A percentile compares a stretch with the other conserved stretches of the same genome.
Evolutionary conservation across 1,140 invertebrate species (phyloP).

Genomic region (Heterodera schachtii): DNA sequence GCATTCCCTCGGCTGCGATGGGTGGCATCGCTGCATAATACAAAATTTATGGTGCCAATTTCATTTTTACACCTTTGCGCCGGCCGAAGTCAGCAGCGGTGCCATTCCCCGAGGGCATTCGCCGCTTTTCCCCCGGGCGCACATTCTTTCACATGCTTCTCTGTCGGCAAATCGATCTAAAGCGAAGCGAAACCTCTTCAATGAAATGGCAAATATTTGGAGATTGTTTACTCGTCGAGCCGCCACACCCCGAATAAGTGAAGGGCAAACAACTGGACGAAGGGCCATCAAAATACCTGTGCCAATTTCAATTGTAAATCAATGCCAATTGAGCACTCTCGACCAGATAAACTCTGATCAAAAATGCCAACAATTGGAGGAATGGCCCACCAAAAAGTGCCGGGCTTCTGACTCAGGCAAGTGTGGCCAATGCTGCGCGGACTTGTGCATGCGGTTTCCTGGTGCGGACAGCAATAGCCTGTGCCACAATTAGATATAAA

Average conservation of each 20-base stretch:
- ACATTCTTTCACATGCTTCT: slow-evolving; percentile 53
- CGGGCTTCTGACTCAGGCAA: slow-evolving; percentile 60
- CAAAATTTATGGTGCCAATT: background rate
- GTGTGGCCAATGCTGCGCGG: slow-evolving; percentile 54
- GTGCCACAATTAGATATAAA: slow-evolving; percentile 4
- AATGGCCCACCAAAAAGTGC: slow-evolving; percentile 59
- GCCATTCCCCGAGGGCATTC: slow-evolving; percentile 63
- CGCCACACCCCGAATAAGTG: slow-evolving; percentile 66
- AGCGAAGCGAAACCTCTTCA: background rate
- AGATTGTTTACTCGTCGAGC: slow-evolving; percentile 46
- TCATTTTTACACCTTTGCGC: slow-evolving; percentile 32
- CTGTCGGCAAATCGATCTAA: slow-evolving; percentile 50
- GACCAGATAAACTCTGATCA: background rate
- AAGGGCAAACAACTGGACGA: slow-evolving; percentile 66
- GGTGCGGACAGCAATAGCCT: slow-evolving; percentile 58
- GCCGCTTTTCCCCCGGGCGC: slow-evolving; percentile 43
- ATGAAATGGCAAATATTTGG: background rate
- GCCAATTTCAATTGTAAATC: background rate
- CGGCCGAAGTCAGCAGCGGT: slow-evolving; percentile 46
- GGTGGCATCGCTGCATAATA: slow-evolving; percentile 15
- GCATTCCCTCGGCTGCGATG: slow-evolving; percentile 26
- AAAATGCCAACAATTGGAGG: slow-evolving; percentile 13
- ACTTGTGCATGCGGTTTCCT: slow-evolving; percentile 55
- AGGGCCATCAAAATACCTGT: slow-evolving; percentile 60
- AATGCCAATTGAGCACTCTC: background rate